phyloP scores from a whole-genome alignment of 2,888 invertebrate species.

The Uloborus plumipes region DNA sequence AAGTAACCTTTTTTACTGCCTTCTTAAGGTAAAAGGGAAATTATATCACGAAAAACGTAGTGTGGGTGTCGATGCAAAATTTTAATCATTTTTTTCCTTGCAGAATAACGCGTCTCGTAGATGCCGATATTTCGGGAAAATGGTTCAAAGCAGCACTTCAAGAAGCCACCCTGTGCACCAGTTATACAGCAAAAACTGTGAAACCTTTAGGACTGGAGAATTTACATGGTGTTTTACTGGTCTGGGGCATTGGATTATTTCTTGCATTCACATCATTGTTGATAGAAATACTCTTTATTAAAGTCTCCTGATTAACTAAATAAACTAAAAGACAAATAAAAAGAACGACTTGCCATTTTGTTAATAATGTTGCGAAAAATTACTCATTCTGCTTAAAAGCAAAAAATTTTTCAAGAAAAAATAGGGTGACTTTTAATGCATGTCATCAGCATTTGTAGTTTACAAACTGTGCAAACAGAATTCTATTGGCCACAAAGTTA shows the following conservation, averaged over 20 bases:
- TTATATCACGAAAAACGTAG: not conserved
- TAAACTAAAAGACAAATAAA: no score
- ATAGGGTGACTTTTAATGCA: no score
- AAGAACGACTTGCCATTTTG: no score
- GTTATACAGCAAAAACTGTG: constrained; percentile 33
- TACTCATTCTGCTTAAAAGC: no score
- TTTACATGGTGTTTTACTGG: constrained; percentile 29
- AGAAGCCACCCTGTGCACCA: constrained; percentile 24
- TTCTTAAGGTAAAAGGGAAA: constrained; percentile 6
- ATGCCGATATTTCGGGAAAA: constrained; percentile 39
- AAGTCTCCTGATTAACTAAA: no score
- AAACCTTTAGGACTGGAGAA: constrained; percentile 20
- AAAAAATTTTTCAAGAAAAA: no score
- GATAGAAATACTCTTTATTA: not conserved
- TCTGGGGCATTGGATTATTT: constrained; percentile 23
- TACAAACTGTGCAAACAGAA: no score
- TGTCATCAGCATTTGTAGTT: no score
- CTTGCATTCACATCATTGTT: not conserved
- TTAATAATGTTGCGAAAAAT: no score
- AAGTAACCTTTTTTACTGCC: no score
- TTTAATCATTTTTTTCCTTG: not conserved
- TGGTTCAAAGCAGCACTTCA: constrained; percentile 29
- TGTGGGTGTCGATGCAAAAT: no score
- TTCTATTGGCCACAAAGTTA: no score
- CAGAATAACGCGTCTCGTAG: constrained; percentile 38